A percentile compares a stretch with the other conserved stretches of the same genome.
phyloP scores from a whole-genome alignment of 2,113 vertebrate species.

The Heptranchias perlo region DNA sequence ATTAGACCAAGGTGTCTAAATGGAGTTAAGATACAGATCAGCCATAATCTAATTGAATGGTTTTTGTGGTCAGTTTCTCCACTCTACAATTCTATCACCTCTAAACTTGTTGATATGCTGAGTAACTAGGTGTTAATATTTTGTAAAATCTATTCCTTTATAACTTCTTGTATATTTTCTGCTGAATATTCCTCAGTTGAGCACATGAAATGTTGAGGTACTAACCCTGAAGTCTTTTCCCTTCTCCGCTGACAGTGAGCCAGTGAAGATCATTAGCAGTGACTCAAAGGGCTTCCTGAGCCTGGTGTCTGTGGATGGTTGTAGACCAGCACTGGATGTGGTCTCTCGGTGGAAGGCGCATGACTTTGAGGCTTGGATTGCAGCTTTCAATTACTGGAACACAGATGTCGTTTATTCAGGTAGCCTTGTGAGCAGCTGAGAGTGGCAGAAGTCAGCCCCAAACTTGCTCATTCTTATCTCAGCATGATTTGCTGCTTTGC shows the following conservation, averaged over 20 bases:
- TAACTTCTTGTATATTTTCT: not conserved
- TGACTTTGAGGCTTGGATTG: conserved; percentile 86
- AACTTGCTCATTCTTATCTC: not conserved
- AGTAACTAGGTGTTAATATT: not conserved
- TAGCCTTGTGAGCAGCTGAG: conserved; percentile 45
- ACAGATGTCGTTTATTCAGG: conserved; percentile 80
- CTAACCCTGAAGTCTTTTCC: not conserved
- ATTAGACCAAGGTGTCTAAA: too few species aligned
- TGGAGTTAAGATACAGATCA: too few species aligned
- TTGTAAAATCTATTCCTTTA: not conserved
- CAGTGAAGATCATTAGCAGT: conserved; percentile 75
- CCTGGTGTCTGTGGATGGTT: conserved; percentile 61
- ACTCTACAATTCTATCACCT: not conserved
- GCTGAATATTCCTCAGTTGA: not conserved
- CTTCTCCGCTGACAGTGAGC: conserved; percentile 47
- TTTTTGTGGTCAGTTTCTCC: not conserved
- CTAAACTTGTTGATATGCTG: not conserved
- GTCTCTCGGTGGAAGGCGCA: conserved; percentile 82
- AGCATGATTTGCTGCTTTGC: not conserved
- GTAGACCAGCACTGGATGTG: conserved; percentile 47
- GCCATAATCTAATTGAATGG: too few species aligned
- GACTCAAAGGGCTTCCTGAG: conserved; percentile 80
- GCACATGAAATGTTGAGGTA: not conserved
- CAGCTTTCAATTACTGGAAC: conserved; percentile 93
- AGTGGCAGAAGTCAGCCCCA: not conserved